These are phyloP conservation scores for Philopotamus ludificatus DNA, from an alignment of 1,140 invertebrate genomes.

Conservation along the genomic window DNA sequence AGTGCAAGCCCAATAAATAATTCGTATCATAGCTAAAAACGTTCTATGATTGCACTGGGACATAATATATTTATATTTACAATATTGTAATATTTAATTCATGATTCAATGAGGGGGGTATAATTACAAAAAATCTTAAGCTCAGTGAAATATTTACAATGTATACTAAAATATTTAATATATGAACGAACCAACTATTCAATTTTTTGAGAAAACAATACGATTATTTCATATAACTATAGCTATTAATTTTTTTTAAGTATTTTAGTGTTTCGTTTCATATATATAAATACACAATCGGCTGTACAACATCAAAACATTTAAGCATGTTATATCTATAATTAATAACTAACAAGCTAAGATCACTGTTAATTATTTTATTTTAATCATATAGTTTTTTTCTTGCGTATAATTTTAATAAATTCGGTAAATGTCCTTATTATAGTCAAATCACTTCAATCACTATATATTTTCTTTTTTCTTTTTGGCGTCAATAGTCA, in stretches of 20 bases:
- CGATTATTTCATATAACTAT: no score
- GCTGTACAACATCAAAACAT: constrained; percentile 34
- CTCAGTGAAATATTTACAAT: constrained; percentile 24
- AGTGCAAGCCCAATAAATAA: constrained; percentile 1
- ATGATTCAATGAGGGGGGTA: no score
- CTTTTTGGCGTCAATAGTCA: no score
- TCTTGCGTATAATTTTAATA: no score
- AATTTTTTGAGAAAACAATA: not conserved
- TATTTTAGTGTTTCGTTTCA: no score
- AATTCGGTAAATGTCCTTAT: no score
- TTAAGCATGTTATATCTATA: constrained; percentile 13
- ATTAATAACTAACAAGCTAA: not conserved
- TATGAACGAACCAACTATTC: not conserved
- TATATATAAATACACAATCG: not conserved
- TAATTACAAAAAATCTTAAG: constrained; percentile 8
- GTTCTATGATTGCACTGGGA: constrained; percentile 35
- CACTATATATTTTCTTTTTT: no score
- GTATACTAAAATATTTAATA: not conserved
- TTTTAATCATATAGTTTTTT: no score
- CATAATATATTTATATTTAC: constrained; percentile 19
- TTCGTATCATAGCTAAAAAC: constrained; percentile 17
- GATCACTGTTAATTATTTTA: no score
- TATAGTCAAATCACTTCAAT: no score
- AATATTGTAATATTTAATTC: not conserved
- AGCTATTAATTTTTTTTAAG: no score